Conservation (phyloP, 2,113 vertebrate species). For the Mormyrus iriodes region DNA sequence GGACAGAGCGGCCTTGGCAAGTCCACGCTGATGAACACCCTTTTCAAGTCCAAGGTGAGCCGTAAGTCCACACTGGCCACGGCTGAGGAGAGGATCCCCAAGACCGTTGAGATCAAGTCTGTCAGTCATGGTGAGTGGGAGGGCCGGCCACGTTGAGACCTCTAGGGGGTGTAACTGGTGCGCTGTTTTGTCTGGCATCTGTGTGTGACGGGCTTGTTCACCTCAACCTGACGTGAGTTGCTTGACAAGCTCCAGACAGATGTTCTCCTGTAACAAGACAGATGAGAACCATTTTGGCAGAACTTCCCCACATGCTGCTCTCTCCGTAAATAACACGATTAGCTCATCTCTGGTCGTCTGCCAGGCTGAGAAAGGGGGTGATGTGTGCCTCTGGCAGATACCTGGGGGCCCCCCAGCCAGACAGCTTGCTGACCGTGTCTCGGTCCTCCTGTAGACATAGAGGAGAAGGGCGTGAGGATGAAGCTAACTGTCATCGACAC, state of each 20-base stretch:
- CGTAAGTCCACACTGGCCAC: conserved; percentile 78
- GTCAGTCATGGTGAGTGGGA: conserved; percentile 81
- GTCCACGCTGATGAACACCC: conserved; percentile 95
- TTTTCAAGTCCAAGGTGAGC: conserved; percentile 98
- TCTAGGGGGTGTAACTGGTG: not conserved
- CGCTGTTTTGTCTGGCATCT: not conserved
- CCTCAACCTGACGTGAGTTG: not conserved
- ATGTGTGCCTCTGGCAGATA: not conserved
- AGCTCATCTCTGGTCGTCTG: not conserved
- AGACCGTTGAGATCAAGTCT: conserved; percentile 96
- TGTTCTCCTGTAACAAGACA: not conserved
- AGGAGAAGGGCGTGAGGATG: conserved; percentile 97
- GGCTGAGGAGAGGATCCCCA: conserved; percentile 85
- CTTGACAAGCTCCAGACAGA: not conserved
- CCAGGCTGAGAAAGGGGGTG: not conserved
- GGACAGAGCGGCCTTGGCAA: conserved; percentile 97
- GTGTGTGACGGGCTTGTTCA: not conserved
- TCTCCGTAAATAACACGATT: not conserved
- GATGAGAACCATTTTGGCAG: not conserved
- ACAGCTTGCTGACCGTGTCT: not conserved
- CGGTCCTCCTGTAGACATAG: conserved; percentile 68
- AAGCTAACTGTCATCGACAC: conserved; percentile 95
- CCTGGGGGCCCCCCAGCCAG: not conserved
- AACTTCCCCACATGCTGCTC: not conserved
- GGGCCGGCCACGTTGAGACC: not conserved